Percentiles rank a stretch among this genome's conserved stretches.
Conservation (phyloP, 2,888 invertebrate species). For the Eupithecia pulchellata region DNA sequence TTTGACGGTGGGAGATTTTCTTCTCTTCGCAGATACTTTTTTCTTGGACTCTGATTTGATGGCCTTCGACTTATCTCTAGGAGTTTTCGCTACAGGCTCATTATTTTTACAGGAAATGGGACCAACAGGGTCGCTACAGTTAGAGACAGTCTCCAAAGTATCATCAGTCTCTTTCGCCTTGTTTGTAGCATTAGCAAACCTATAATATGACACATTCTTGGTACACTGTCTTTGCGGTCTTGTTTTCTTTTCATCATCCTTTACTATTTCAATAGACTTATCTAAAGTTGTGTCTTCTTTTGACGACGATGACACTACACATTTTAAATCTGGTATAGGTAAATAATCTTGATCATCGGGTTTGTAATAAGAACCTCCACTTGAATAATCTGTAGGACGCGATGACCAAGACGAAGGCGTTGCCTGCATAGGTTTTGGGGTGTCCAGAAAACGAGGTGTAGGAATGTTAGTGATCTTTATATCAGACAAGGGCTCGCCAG, state of each 20-base stretch:
- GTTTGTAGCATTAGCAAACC: conserved; percentile 45
- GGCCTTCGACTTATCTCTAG: conserved; percentile 49
- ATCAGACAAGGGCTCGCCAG: conserved; percentile 77
- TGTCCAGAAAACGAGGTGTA: conserved; percentile 84
- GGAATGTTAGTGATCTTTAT: conserved; percentile 85
- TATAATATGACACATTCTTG: conserved; percentile 78
- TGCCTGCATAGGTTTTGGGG: conserved; percentile 64
- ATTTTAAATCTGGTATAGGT: conserved; percentile 62
- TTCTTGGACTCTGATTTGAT: conserved; percentile 48
- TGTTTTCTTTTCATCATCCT: conserved; percentile 49
- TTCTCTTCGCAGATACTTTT: conserved; percentile 53
- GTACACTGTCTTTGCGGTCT: conserved; percentile 77
- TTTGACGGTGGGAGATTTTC: conserved; percentile 65
- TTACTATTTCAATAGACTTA: conserved; percentile 42
- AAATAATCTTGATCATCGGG: conserved; percentile 86
- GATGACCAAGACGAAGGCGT: conserved; percentile 79
- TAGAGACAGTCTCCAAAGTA: conserved; percentile 52
- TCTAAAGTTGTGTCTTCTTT: conserved; percentile 49
- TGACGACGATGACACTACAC: conserved; percentile 55
- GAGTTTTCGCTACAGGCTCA: conserved; percentile 43
- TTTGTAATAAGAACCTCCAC: conserved; percentile 87
- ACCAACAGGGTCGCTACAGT: conserved; percentile 59
- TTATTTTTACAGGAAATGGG: conserved; percentile 49
- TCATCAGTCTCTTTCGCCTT: conserved; percentile 55
- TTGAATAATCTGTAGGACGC: conserved; percentile 86